These are phyloP conservation scores for Cyphomyrus plagiostoma DNA, from an alignment of 2,113 vertebrate genomes.

Conservation along the genomic window DNA sequence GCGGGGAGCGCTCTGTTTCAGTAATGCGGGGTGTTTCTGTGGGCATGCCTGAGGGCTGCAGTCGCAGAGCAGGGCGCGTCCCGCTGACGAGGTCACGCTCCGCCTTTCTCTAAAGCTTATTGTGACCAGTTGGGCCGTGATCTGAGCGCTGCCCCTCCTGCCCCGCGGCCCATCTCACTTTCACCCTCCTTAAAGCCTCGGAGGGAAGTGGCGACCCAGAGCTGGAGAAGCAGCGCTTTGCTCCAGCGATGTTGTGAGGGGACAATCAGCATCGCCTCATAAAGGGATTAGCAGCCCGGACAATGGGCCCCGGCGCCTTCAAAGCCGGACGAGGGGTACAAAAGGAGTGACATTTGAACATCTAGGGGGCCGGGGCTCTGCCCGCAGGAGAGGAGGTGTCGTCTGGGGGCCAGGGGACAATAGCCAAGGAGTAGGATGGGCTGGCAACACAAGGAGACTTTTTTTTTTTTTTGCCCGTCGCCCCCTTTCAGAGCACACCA, in stretches of 20 bases:
- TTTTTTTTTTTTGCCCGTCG: slow-evolving; percentile 54
- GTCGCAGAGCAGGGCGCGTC: background rate
- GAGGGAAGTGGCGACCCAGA: background rate
- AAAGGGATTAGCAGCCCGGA: slow-evolving; percentile 68
- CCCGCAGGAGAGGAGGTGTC: slow-evolving; percentile 49
- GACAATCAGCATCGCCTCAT: slow-evolving; percentile 64
- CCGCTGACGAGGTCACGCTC: background rate
- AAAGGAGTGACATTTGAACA: slow-evolving; percentile 76
- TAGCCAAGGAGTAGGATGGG: slow-evolving; percentile 64
- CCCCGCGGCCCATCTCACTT: background rate
- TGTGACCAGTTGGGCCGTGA: background rate
- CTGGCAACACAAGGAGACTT: slow-evolving; percentile 62
- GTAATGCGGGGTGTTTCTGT: background rate
- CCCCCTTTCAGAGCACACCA: slow-evolving; percentile 64
- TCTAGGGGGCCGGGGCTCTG: slow-evolving; percentile 58
- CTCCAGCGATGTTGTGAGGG: slow-evolving; percentile 45
- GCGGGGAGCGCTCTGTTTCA: background rate
- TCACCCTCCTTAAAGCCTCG: slow-evolving; percentile 1
- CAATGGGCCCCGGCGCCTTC: slow-evolving; percentile 70
- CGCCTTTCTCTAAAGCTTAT: background rate
- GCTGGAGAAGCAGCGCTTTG: slow-evolving; percentile 17
- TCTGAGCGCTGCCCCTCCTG: background rate
- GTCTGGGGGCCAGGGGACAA: slow-evolving; percentile 48
- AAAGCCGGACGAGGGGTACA: slow-evolving; percentile 63
- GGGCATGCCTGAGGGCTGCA: no score